Evolutionary conservation across 2,888 invertebrate species (phyloP), one percentile per base, ranked within the genome.

Genomic region (Limenitis camilla): DNA sequence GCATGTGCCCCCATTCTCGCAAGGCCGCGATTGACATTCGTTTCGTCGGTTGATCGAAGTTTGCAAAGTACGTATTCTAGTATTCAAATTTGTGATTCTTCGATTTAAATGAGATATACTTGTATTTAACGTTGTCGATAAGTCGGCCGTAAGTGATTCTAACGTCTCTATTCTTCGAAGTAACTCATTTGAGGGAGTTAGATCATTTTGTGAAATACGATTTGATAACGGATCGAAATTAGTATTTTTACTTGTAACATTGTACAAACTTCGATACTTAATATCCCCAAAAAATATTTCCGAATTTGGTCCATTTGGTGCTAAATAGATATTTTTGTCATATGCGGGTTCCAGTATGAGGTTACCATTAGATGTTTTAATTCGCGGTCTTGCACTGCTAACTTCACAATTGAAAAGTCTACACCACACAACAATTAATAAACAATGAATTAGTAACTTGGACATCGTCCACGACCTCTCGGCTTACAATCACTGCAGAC

Each of bases 1-100:
- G 68, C 97, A 97, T 0, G 91, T 92, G 9, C 94, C 96, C 5
- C 95, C 96, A 73, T 96, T 93, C 68, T 89, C 88, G 71, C 97
- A 97, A 0, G 96, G 96, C 68, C 89, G 90, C 48, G 90, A 92
- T 19, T 75, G 70, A 68, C 97, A 97, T 56, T 92, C 91, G 65
- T 96, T 85, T 44, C 70, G 68, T 56, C 90, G 71, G 65, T 74
- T 72, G 10, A 92, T 59, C 64, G 72, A 78, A 9, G 61, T 71
- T 68, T 89, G 84, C 9, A 91, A 69, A 7, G 53, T 60, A 1
- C 67, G 67, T 5, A 92, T 61, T 64, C 83, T 86, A 40, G 86
- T 76, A 30, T 63, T 69, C 6, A 85, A 58, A 49, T 66, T 72
- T 55, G 74, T 75, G 53, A 71, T 47, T 72, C 65, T 74, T 62